A percentile compares a stretch with the other conserved stretches of the same genome.
These are phyloP conservation scores for Myioborus melanocephalus DNA, from an alignment of 2,797 vertebrate genomes.

Conservation along the genomic window DNA sequence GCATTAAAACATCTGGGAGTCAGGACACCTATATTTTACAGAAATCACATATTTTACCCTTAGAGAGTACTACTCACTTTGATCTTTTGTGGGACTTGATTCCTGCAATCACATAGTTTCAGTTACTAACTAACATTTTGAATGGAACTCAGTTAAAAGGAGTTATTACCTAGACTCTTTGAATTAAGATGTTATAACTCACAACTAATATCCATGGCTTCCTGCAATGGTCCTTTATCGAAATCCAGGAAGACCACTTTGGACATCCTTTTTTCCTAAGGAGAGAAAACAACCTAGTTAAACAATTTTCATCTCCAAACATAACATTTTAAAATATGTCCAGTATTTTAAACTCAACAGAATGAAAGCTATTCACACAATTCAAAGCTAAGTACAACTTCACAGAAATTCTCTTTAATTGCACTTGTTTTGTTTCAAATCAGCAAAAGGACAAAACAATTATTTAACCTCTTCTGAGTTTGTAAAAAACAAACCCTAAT, in stretches of 20 bases:
- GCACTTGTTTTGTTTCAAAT: neutral
- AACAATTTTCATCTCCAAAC: neutral
- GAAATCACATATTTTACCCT: neutral
- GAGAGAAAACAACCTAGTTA: slow-evolving; percentile 23
- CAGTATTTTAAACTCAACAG: neutral
- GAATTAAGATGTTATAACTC: slow-evolving; percentile 52
- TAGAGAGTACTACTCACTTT: neutral
- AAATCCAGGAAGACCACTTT: slow-evolving; percentile 32
- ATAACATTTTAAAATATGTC: neutral
- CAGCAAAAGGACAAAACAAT: neutral
- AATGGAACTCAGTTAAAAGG: neutral
- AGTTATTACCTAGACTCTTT: slow-evolving; percentile 12
- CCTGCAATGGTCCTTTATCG: slow-evolving; percentile 20
- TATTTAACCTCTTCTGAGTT: neutral
- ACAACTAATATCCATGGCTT: slow-evolving; percentile 40
- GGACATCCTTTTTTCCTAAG: slow-evolving; percentile 40
- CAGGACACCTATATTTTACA: neutral
- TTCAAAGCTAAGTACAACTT: neutral
- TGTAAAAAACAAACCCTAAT: neutral
- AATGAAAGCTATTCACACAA: neutral
- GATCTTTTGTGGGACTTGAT: neutral
- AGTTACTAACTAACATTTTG: neutral
- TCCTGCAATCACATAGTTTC: neutral
- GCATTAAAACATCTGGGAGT: neutral
- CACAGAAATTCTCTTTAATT: neutral